Base-by-base conservation (phyloP, 1,140 invertebrate species). In the Caenorhabditis tropicalis region DNA sequence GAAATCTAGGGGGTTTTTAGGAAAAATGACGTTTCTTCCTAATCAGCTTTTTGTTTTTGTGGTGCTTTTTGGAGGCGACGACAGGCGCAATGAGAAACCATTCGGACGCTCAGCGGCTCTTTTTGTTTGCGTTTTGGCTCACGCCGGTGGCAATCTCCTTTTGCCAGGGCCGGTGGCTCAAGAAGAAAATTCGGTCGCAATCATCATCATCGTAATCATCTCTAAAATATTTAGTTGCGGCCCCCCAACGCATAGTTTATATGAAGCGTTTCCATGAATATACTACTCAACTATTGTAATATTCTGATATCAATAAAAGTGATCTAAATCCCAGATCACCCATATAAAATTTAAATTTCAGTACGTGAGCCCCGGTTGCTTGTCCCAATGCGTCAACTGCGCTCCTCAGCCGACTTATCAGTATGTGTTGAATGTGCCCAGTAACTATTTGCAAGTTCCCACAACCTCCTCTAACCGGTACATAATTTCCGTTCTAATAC, bases 371-470 rank as follows among this genome's bases (percentile, higher is more conserved):
- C 36, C 82, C 15, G 60, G 56, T 24, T 82, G 82, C 16, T 16
- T 60, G 39, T 60, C 56, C 16, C 82, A 58, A 49, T 82, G 82
- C 24, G 60, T 60, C 56, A 82, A 82, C 82, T 82, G 82, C n/a
- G 58, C 60, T 0, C 60, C 82, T 6, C 82, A 82, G 58, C 56
- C 39, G 36, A 53, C 48, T 12, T 82, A 82, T 74, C 82, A 82
- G 60, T 82, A 82, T 51, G 82, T 82, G 0, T 21, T 82, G 19
- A 82, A 82, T 82, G 82, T 70, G 36, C 82, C 58, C 19, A 74
- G 31, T 46, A 60, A 65, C 56, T 60, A 58, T 48, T 7, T 82
- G 56, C 82, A 82, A 82, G 82, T 82, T 29, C 82, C 60, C n/a
- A 49, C 60, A 70, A 46, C 43, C 58, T n/a, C n/a, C n/a, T 29